Conservation (phyloP, 2,797 vertebrate genomes). For the Enteromius anoplus region DNA sequence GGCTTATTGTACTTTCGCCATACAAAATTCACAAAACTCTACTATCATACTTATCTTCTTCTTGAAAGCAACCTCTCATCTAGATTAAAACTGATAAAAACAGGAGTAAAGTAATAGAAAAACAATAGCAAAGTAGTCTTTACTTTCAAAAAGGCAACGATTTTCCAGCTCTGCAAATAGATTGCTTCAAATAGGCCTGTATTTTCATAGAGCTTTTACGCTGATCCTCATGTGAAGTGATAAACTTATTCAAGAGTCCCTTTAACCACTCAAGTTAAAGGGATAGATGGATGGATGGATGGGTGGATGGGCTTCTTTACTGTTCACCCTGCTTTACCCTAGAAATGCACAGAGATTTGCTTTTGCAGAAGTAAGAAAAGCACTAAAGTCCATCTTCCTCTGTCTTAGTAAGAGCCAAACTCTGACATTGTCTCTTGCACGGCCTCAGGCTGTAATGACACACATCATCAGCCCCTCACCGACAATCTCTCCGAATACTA, state of each 20-base stretch:
- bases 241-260: constrained; percentile 41
- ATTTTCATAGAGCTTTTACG: constrained; percentile 38
- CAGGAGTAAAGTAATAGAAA: constrained; percentile 6
- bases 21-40: background rate
- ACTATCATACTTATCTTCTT: background rate
- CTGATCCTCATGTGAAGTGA: constrained; percentile 39
- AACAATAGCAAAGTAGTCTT: background rate
- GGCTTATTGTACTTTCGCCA: too few species aligned
- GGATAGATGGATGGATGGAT: too few species aligned
- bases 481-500: constrained; percentile 38
- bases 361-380: background rate
- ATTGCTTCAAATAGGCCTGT: background rate
- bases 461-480: constrained; percentile 48
- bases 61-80: background rate
- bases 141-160: background rate
- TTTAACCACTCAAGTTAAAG: constrained; percentile 64
- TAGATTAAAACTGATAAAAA: background rate
- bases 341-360: background rate
- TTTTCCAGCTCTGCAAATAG: background rate
- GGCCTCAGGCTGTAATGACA: constrained; percentile 54
- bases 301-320: background rate
- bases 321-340: constrained; percentile 21
- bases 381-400: constrained; percentile 3
- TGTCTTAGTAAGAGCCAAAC: background rate
- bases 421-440: constrained; percentile 18